These are phyloP conservation scores for Gastracanthus pulcherrimus DNA, from an alignment of 2,888 invertebrate genomes.

Conservation along the genomic window DNA sequence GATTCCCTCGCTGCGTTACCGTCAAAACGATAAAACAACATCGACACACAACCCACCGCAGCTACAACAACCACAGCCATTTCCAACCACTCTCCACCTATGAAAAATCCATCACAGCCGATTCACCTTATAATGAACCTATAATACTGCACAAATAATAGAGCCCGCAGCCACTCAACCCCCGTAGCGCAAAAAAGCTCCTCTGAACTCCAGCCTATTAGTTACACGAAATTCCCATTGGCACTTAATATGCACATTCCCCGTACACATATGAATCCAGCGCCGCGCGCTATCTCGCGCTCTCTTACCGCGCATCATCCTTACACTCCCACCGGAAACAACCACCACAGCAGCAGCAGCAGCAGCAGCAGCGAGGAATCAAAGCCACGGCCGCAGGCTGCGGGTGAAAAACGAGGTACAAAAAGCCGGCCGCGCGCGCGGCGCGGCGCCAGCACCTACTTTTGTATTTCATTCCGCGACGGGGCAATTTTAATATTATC, in stretches of 20 bases:
- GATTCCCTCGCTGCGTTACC: too few species aligned
- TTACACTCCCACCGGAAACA: background rate
- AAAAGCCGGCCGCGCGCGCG: conserved; percentile 12
- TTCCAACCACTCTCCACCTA: background rate
- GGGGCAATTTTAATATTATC: conserved; percentile 74
- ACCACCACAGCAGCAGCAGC: background rate
- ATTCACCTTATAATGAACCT: conserved; percentile 27
- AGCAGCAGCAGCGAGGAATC: conserved; percentile 22
- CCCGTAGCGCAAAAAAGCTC: background rate
- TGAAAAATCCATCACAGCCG: too few species aligned
- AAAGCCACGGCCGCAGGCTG: background rate
- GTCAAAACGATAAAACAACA: background rate
- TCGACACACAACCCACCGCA: background rate
- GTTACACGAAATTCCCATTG: conserved; percentile 46
- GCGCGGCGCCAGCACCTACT: conserved; percentile 60
- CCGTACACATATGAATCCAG: background rate
- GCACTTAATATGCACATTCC: conserved; percentile 30
- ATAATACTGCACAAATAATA: conserved; percentile 41
- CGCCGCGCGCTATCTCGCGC: background rate
- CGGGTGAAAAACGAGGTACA: background rate
- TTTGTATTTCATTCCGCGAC: conserved; percentile 71
- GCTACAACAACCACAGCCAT: background rate
- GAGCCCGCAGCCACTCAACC: background rate
- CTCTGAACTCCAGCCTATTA: conserved; percentile 27
- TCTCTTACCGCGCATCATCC: too few species aligned